Conservation (phyloP, 2,797 vertebrate genomes). For the Clarias platycephalus region DNA sequence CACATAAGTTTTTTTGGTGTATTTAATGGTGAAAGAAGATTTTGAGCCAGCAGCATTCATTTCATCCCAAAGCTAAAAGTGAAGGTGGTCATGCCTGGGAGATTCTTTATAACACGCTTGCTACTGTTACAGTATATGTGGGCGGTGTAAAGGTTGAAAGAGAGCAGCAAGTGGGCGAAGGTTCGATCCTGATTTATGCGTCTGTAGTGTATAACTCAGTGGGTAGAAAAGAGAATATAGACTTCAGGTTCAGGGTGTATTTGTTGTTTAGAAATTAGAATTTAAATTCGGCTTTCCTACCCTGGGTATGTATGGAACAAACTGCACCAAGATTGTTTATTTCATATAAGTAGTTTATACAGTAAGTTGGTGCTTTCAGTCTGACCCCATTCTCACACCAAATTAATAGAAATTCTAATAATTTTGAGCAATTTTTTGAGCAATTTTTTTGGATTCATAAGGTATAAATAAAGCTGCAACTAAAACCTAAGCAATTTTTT, state of each 20-base stretch:
- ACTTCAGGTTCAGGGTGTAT: neutral
- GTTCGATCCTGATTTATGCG: conserved; percentile 36
- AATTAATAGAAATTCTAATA: neutral
- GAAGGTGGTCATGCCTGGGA: conserved; percentile 22
- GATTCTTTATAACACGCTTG: conserved; percentile 18
- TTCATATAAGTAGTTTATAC: neutral
- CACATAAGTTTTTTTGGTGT: conserved; percentile 11
- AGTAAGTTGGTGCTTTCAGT: neutral
- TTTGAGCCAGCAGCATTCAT: neutral
- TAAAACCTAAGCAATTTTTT: no score
- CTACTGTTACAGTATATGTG: conserved; percentile 23
- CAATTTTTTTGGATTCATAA: no score
- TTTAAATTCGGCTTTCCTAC: neutral
- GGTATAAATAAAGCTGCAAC: neutral
- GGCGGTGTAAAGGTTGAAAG: conserved; percentile 34
- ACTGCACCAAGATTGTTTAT: neutral
- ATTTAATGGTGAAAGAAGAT: neutral
- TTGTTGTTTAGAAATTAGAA: neutral
- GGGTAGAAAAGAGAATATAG: conserved; percentile 2
- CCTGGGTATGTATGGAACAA: neutral
- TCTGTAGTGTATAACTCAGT: conserved; percentile 8
- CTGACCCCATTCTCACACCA: neutral
- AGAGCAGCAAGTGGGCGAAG: conserved; percentile 40
- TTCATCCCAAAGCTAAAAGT: conserved; percentile 21
- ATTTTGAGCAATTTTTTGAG: neutral